Conservation (phyloP, 2,888 invertebrate species). For the Drosophila prostipennis region DNA sequence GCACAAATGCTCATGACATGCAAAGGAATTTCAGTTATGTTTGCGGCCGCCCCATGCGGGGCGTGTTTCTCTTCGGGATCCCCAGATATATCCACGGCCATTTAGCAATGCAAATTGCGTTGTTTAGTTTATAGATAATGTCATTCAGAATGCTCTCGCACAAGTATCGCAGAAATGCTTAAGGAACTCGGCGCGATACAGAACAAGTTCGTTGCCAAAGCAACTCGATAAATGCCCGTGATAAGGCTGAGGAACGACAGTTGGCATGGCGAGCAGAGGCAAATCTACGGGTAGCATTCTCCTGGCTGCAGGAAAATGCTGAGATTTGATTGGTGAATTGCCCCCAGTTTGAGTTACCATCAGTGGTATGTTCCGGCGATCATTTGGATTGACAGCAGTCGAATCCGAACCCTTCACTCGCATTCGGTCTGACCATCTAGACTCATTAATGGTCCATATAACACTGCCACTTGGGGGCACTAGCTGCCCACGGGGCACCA, state of each 20-base stretch:
- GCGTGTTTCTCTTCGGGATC: slow-evolving; percentile 23
- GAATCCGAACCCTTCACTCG: background rate
- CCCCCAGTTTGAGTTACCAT: background rate
- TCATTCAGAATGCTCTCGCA: slow-evolving; percentile 70
- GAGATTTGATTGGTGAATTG: slow-evolving; percentile 21
- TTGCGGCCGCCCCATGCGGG: slow-evolving; percentile 43
- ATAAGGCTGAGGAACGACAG: slow-evolving; percentile 59
- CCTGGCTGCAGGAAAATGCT: slow-evolving; percentile 1
- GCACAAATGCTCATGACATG: slow-evolving; percentile 76
- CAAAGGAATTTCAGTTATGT: slow-evolving; percentile 74
- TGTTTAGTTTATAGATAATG: slow-evolving; percentile 78
- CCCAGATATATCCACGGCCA: slow-evolving; percentile 51
- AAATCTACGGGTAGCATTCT: slow-evolving; percentile 15
- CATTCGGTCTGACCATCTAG: background rate
- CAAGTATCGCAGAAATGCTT: slow-evolving; percentile 69
- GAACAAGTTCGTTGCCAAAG: slow-evolving; percentile 64
- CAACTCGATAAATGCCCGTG: slow-evolving; percentile 60
- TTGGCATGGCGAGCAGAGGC: slow-evolving; percentile 53
- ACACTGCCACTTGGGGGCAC: background rate
- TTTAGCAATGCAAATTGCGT: slow-evolving; percentile 77
- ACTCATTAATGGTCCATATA: background rate
- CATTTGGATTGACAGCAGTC: background rate
- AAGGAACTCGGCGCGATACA: slow-evolving; percentile 56
- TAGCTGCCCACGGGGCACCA: slow-evolving; percentile 22
- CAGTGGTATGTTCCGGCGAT: background rate